Evolutionary conservation across 2,888 invertebrate genomes (phyloP), one percentile per base, ranked within the genome.

Genomic region (Allophyes oxyacanthae): DNA sequence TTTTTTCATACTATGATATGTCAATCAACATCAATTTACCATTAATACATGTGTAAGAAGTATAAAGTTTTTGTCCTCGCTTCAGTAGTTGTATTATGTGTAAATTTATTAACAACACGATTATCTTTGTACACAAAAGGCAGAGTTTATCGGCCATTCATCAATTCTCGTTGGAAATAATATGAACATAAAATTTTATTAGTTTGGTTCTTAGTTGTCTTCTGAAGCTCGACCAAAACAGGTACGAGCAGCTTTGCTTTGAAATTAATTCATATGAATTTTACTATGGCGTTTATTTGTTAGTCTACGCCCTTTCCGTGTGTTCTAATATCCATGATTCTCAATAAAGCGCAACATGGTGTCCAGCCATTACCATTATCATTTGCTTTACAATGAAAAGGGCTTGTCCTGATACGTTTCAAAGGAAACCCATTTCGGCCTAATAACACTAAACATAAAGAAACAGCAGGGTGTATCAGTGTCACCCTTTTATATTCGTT

Each of bases 361-460:
- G 88, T 88, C 88, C 83, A 60, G 78, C 84, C 82, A 90, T 91
- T 86, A 89, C 88, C 90, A 90, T 92, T 89, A 92, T 89, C 91
- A 90, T 93, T 92, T 88, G 90, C 86, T 84, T 86, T 80, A 91
- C 90, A 92, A 93, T 90, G 88, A 87, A 84, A 80, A 84, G 82
- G 78, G 68, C 83, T 83, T 81, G 85, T 86, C 79, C 83, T 79
- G 85, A 84, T 86, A 82, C 83, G 85, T 88, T 88, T 84, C 87
- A 87, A 85, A 84, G 81, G 80, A 84, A 80, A 78, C 83, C 88
- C 88, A 89, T 90, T 90, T 82, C 79, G 86, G 81, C 82, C 87
- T 83, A 90, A 92, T 92, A 91, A 89, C 85, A 87, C 86, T 85
- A 86, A 86, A 88, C 85, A 91, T 90, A 91, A 92, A 93, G 91